These are phyloP conservation scores for Resseliella maxima DNA, from an alignment of 2,888 invertebrate species.

Conservation along the genomic window DNA sequence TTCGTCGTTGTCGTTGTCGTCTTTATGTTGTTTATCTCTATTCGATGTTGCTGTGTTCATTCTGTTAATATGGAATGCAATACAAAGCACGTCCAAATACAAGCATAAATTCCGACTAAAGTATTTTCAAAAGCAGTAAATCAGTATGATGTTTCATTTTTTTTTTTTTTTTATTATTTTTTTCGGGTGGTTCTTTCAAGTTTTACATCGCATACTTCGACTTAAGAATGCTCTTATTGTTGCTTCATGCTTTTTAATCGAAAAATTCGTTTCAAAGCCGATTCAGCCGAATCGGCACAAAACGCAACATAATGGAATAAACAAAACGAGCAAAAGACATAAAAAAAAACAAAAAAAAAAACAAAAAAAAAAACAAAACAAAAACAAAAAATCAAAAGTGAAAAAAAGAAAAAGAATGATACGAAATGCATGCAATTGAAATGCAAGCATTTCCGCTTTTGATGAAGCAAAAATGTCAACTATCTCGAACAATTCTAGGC, in stretches of 20 bases:
- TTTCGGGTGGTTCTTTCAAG: not conserved
- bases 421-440: not conserved
- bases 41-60: no score
- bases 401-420: not conserved
- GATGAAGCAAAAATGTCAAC: constrained; percentile 35
- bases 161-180: no score
- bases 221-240: not conserved
- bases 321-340: not conserved
- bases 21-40: no score
- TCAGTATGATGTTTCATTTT: not conserved
- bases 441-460: constrained; percentile 24
- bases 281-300: no score
- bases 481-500: constrained; percentile 19
- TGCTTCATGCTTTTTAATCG: not conserved
- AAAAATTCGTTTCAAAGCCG: no score
- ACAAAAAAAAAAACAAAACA: not conserved
- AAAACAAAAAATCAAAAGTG: not conserved
- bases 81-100: not conserved
- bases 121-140: constrained; percentile 1
- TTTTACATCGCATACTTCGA: not conserved
- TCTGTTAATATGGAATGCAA: not conserved
- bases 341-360: not conserved
- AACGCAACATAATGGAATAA: not conserved
- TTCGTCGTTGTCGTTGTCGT: no score
- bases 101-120: not conserved